A percentile compares a stretch with the other conserved stretches of the same genome.
Evolutionary conservation across 1,140 invertebrate genomes (phyloP).

Genomic region (Penaeus chinensis): DNA sequence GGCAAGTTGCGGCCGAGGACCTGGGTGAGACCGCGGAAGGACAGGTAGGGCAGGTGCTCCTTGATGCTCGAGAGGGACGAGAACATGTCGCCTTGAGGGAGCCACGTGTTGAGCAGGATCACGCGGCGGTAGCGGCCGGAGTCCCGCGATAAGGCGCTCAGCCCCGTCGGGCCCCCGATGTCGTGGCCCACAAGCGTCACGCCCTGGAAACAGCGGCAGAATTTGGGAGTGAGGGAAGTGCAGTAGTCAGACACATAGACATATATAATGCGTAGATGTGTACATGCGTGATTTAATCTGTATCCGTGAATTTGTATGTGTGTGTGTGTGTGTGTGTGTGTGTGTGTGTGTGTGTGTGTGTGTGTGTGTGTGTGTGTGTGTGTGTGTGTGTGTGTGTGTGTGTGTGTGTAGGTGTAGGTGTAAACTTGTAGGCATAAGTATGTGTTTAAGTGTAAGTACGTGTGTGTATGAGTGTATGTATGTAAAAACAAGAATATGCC

Average conservation of each 20-base stretch:
- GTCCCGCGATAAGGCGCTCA: slow-evolving; percentile 39
- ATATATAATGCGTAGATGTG: no score
- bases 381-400: slow-evolving; percentile 3
- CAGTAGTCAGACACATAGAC: not conserved
- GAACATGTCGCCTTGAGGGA: slow-evolving; percentile 38
- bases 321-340: slow-evolving; percentile 1
- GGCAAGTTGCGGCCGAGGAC: slow-evolving; percentile 23
- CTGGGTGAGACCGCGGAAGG: not conserved
- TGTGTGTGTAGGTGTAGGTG: not conserved
- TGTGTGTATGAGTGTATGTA: not conserved
- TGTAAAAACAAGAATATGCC: not conserved
- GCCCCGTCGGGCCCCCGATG: slow-evolving; percentile 46
- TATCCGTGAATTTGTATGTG: slow-evolving; percentile 8
- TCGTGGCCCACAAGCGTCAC: slow-evolving; percentile 42
- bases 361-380: slow-evolving; percentile 1
- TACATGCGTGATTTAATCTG: not conserved
- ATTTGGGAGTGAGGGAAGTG: not conserved
- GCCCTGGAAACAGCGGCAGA: not conserved
- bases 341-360: not conserved
- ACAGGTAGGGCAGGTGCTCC: slow-evolving; percentile 21
- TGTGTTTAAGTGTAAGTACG: not conserved
- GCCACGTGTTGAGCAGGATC: slow-evolving; percentile 49
- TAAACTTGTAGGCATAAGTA: slow-evolving; percentile 1
- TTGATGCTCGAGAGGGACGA: not conserved
- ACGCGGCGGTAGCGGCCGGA: slow-evolving; percentile 35